Conservation (phyloP, 2,797 vertebrate species). For the Centroberyx gerrardi region DNA sequence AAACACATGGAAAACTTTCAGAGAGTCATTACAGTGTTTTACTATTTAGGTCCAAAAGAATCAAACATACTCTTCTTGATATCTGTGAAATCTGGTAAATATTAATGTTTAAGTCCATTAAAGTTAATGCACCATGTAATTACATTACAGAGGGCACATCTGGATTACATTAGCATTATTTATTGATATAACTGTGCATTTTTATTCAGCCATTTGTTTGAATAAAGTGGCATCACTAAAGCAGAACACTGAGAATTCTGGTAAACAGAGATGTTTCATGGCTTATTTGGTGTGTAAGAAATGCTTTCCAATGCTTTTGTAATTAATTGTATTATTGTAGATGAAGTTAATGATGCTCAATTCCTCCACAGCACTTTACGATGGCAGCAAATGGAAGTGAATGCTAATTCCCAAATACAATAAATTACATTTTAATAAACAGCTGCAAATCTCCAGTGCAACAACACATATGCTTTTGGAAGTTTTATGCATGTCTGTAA, state of each 20-base stretch:
- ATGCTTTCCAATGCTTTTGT: no score
- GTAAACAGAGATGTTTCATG: conserved; percentile 8
- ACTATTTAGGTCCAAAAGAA: no score
- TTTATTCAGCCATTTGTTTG: background rate
- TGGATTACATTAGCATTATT: conserved; percentile 11
- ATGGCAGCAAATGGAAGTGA: no score
- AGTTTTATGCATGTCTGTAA: no score
- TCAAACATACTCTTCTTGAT: background rate
- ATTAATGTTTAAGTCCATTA: conserved; percentile 10
- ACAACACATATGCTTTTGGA: no score
- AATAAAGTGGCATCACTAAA: no score
- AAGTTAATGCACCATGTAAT: conserved; percentile 8
- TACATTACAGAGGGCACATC: background rate
- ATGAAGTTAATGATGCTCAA: background rate
- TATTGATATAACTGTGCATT: conserved; percentile 14
- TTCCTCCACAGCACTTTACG: background rate
- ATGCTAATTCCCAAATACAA: no score
- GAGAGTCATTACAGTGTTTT: no score
- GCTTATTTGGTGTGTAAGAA: conserved; percentile 6
- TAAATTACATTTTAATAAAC: no score
- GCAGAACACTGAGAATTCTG: background rate
- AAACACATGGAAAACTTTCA: no score
- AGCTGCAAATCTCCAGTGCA: no score
- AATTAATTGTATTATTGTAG: no score
- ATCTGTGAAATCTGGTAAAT: conserved; percentile 6